Evolutionary conservation across 1,140 invertebrate genomes (phyloP).

Genomic region (Monomorium pharaonis): DNA sequence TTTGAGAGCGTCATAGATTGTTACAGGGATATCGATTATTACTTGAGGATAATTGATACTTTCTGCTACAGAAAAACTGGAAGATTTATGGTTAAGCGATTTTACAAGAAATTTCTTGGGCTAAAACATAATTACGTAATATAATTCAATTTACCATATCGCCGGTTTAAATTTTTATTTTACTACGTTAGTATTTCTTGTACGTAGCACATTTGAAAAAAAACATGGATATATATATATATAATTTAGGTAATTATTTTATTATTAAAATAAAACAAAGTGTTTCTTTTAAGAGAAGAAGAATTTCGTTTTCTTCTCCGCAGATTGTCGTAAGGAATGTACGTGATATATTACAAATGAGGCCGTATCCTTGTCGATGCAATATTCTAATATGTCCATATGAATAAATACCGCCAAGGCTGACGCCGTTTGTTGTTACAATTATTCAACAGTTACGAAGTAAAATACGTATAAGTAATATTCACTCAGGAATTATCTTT

Average conservation of each 20-base stretch:
- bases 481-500: background rate
- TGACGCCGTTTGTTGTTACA: constrained; percentile 22
- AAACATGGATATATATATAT: background rate
- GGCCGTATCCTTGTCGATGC: background rate
- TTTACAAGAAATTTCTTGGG: background rate
- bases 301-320: background rate
- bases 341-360: background rate
- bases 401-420: constrained; percentile 3
- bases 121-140: background rate
- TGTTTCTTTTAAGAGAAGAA: background rate
- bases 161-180: background rate
- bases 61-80: background rate
- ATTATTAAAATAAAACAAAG: background rate
- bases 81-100: constrained; percentile 14
- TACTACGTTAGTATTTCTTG: background rate
- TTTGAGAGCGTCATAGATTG: constrained; percentile 1
- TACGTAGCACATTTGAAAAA: background rate
- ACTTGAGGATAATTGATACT: constrained; percentile 28
- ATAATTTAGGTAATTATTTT: background rate
- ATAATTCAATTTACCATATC: constrained; percentile 15
- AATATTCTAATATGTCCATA: constrained; percentile 4
- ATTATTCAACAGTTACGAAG: constrained; percentile 16
- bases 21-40: constrained; percentile 18
- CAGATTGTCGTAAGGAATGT: background rate
- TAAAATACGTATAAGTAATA: background rate